These are phyloP conservation scores for Dascyllus trimaculatus DNA, from an alignment of 2,113 vertebrate species.

Conservation along the genomic window DNA sequence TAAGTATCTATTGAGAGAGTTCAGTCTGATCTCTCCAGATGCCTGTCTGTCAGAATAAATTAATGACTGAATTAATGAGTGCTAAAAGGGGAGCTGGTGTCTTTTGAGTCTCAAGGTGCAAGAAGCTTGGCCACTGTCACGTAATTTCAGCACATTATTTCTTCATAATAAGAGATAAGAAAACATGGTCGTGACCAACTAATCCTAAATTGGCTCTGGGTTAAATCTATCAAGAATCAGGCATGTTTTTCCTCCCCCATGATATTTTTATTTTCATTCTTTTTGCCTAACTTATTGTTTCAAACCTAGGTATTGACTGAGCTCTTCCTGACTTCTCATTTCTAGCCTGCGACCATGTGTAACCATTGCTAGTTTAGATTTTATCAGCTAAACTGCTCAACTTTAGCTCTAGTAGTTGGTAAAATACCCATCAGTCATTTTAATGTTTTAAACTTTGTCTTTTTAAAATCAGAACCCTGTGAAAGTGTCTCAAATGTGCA, in stretches of 20 bases:
- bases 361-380: not conserved
- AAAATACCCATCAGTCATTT: no score
- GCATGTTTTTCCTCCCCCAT: not conserved
- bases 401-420: no score
- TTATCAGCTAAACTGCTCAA: not conserved
- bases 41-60: constrained; percentile 58
- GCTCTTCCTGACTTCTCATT: not conserved
- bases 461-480: no score
- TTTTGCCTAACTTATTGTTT: not conserved
- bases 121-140: constrained; percentile 6
- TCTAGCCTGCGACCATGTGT: not conserved
- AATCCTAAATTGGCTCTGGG: not conserved
- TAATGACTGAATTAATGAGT: constrained; percentile 44
- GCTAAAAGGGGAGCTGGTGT: constrained; percentile 20
- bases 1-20: constrained; percentile 46
- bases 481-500: no score
- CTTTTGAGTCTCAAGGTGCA: constrained; percentile 18
- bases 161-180: not conserved
- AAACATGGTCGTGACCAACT: constrained; percentile 6
- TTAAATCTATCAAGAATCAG: not conserved
- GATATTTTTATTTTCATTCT: not conserved
- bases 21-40: constrained; percentile 57
- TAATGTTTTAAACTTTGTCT: no score
- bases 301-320: not conserved
- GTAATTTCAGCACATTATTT: constrained; percentile 22